Base-by-base conservation (phyloP, 2,888 invertebrate genomes). In the Acanthosepion esculentum region DNA sequence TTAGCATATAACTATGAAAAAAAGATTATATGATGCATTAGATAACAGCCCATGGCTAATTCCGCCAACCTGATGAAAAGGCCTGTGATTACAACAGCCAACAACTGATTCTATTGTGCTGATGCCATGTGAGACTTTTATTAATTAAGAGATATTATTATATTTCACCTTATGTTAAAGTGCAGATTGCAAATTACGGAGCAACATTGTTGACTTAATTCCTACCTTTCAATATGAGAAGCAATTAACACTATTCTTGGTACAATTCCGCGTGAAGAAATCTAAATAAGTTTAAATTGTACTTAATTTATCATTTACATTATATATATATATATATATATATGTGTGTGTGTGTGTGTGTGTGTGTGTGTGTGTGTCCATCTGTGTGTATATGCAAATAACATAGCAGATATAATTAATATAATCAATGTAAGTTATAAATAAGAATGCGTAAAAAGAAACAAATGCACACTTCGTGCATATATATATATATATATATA, bases 61-160 rank as follows among this genome's bases (percentile, higher is more conserved):
- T 78, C 78, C 78, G 78, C 0, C 78, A 33, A 78, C 78, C 78
- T 78, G 78, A 78, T 78, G 78, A 78, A n/a, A n/a, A 59, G 10
- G n/a, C 7, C 78, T 78, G 78, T 78, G 78, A 78, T 78, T 78
- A 78, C 78, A 78, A 78, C 78, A 78, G n/a, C 78, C n/a, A 78
- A 78, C 78, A 78, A 78, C 78, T 78, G 78, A 78, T 78, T 78
- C n/a, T 10, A 12, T 78, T 78, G 78, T 78, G n/a, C 15, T 15
- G 10, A 18, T 78, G n/a, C 78, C n/a, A 78, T n/a, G 15, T n/a
- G 78, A 78, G 78, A 33, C n/a, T n/a, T 78, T 78, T 78, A 78
- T 78, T 78, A 78, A 78, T 78, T 78, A 78, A 78, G 78, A 78
- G 78, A 78, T 33, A 78, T 78, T 78, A 78, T 78, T 78, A 78